Percentiles rank a stretch among this genome's conserved stretches.
Conservation (phyloP, 2,888 invertebrate genomes). For the Pristionchus fissidentatus region DNA sequence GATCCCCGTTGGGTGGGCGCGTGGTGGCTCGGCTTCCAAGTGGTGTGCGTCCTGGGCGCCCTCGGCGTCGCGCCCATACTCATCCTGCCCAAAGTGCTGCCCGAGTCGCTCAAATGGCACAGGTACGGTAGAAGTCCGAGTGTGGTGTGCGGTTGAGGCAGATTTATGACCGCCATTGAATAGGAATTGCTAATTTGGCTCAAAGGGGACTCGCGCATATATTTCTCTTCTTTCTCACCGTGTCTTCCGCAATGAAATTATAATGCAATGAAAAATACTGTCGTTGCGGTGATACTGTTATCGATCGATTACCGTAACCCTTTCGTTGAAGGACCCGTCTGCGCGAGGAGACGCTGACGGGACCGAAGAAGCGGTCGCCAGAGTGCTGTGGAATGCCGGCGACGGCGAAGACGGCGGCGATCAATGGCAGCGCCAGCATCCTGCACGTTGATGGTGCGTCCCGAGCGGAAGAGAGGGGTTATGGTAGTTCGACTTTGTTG, state of each 20-base stretch:
- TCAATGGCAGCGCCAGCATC: constrained; percentile 56
- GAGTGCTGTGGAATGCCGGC: constrained; percentile 75
- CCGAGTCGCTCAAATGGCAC: constrained; percentile 77
- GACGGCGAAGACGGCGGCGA: constrained; percentile 69
- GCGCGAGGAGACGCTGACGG: constrained; percentile 69
- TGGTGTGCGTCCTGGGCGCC: constrained; percentile 77
- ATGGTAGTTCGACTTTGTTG: background rate
- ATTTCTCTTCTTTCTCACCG: too few relatives aligned
- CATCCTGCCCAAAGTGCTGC: constrained; percentile 84
- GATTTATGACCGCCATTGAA: background rate
- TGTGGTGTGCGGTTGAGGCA: too few relatives aligned
- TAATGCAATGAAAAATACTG: too few relatives aligned
- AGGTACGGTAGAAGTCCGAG: constrained; percentile 50
- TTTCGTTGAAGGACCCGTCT: constrained; percentile 65
- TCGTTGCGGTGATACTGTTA: too few relatives aligned
- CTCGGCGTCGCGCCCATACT: constrained; percentile 84
- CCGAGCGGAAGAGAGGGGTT: background rate
- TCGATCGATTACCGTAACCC: constrained; percentile 22
- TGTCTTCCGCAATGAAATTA: too few relatives aligned
- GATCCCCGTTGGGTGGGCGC: constrained; percentile 84
- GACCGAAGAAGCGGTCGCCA: constrained; percentile 69
- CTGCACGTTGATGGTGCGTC: constrained; percentile 53
- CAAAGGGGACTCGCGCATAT: too few relatives aligned
- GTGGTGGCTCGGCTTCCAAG: constrained; percentile 87
- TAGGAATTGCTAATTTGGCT: background rate